Evolutionary conservation across 2,797 vertebrate species (phyloP), one percentile per base, ranked within the genome.

Genomic region (Trachurus trachurus): DNA sequence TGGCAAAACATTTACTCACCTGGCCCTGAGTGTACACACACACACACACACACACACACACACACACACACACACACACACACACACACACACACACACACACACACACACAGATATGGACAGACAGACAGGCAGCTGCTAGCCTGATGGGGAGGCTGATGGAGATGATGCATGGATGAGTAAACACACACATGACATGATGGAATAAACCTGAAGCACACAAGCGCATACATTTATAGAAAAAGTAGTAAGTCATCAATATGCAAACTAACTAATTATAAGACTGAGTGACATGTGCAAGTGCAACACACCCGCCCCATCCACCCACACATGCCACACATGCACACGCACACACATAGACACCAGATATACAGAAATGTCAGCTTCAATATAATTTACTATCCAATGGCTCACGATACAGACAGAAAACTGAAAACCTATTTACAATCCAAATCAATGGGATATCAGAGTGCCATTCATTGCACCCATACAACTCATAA

Each of bases 191-290:
- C 82, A 56, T 6, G 40, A 84, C 80, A 85, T 58, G 72, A 82
- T 75, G 81, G 83, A 87, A 82, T 71, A 89, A 82, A 84, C 82
- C 45, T 52, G 70, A 88, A 81, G 72, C 66, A 78, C 83, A 58
- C 76, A 61, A 64, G 64, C 11, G 45, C 66, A 75, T 72, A 78
- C 75, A 86, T 85, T 84, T 78, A 62, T 74, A 71, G 86, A 78
- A 62, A 87, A 82, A 70, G 53, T 66, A 58, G 77, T 80, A 87
- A 86, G 80, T 88, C 88, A 90, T 93, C 90, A 94, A 87, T 90
- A 93, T 94, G 93, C 90, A 92, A 93, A 93, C 74, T 82, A 93
- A 86, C 89, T 93, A 90, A 93, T 93, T 92, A 91, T 80, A 81
- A 87, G 92, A 92, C 71, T 89, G 89, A 92, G 70, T 85, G 87